Conservation (phyloP, 2,888 invertebrate genomes). For the Nebria salina region DNA sequence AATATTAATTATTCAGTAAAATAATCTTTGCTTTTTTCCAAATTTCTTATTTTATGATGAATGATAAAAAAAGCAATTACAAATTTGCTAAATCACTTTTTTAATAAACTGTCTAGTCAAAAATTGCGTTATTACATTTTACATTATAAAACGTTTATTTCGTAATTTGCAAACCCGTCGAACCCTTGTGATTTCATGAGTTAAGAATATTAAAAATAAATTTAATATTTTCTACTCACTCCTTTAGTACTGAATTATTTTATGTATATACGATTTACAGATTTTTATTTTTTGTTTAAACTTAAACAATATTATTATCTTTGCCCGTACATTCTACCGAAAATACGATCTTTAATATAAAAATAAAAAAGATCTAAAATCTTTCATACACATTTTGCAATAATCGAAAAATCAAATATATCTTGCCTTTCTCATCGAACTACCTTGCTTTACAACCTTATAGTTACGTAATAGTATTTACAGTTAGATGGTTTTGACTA, state of each 20-base stretch:
- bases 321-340: conserved; percentile 24
- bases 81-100: not conserved
- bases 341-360: conserved; percentile 39
- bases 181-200: not conserved
- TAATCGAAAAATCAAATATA: conserved; percentile 28
- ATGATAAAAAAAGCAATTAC: not conserved
- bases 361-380: conserved; percentile 28
- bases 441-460: conserved; percentile 5
- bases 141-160: not conserved
- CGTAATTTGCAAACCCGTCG: not conserved
- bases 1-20: too few relatives aligned
- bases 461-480: not conserved
- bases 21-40: not conserved
- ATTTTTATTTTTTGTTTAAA: not conserved
- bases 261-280: not conserved
- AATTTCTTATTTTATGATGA: not conserved
- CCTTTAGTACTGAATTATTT: conserved; percentile 17
- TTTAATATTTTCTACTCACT: conserved; percentile 19
- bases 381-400: conserved; percentile 16
- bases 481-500: conserved; percentile 13
- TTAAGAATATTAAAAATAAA: not conserved
- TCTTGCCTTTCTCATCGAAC: not conserved
- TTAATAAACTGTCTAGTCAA: not conserved
- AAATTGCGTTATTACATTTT: not conserved
- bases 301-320: conserved; percentile 29